Percentiles rank a stretch among this genome's conserved stretches.
These are phyloP conservation scores for Timema cristinae DNA, from an alignment of 2,888 invertebrate species.

Conservation along the genomic window DNA sequence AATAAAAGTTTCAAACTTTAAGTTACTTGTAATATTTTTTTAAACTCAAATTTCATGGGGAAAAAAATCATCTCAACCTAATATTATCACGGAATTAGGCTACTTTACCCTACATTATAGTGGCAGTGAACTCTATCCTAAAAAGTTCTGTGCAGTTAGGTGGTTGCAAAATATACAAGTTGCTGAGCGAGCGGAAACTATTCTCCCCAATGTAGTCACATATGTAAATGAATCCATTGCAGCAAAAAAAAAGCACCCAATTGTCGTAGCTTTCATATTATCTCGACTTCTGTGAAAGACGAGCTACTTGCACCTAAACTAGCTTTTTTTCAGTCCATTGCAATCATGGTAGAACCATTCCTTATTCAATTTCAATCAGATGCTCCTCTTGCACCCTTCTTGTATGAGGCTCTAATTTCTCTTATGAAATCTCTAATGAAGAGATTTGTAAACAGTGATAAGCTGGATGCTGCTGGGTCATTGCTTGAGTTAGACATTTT, in stretches of 20 bases:
- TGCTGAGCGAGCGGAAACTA: not conserved
- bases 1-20: no score
- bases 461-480: not conserved
- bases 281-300: not conserved
- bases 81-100: no score
- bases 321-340: not conserved
- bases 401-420: not conserved
- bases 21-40: no score
- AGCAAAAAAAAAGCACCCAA: not conserved
- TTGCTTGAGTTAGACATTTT: not conserved
- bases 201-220: not conserved
- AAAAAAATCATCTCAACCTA: no score
- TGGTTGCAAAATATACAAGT: not conserved
- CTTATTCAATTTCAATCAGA: not conserved
- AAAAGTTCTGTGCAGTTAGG: not conserved
- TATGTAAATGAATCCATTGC: not conserved
- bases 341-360: not conserved
- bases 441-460: not conserved
- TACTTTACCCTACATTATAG: no score
- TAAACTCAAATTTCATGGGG: no score
- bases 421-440: not conserved
- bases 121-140: not conserved
- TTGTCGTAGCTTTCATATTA: not conserved
- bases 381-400: not conserved
- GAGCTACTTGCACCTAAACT: not conserved